Evolutionary conservation across 2,113 vertebrate genomes (phyloP).

Genomic region (Setophaga petechia): DNA sequence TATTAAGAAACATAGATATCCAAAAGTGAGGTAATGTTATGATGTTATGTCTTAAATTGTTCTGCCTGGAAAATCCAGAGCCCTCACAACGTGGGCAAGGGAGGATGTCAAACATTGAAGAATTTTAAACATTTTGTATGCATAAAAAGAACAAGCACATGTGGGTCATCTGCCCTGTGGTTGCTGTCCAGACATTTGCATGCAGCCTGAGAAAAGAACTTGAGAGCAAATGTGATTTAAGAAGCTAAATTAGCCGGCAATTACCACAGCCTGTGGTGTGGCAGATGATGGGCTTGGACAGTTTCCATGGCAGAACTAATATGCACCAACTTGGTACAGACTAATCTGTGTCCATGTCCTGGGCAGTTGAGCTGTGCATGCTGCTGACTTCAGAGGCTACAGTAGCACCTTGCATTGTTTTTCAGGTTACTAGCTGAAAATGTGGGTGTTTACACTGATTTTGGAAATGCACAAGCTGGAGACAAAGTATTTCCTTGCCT

Average conservation of each 20-base stretch:
- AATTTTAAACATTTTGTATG: background rate
- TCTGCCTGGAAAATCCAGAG: background rate
- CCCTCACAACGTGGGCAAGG: background rate
- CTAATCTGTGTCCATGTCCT: background rate
- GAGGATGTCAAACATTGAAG: background rate
- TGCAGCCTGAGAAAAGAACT: background rate
- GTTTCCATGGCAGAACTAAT: background rate
- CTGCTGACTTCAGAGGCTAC: background rate
- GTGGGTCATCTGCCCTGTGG: background rate
- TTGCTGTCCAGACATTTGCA: background rate
- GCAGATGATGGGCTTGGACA: background rate
- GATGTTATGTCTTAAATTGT: background rate
- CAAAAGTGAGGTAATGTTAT: background rate
- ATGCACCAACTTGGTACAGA: background rate
- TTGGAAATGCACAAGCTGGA: background rate
- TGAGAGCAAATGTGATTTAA: slow-evolving; percentile 21
- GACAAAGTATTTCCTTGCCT: background rate
- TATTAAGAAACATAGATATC: background rate
- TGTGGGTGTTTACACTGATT: background rate
- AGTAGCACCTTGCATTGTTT: background rate
- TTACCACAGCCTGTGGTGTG: background rate
- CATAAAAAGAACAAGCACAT: background rate
- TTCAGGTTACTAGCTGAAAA: background rate
- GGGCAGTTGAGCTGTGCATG: background rate
- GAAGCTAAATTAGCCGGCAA: background rate